These are phyloP conservation scores for Drosophila quasianomalipes DNA, from an alignment of 2,888 invertebrate genomes.

Conservation along the genomic window DNA sequence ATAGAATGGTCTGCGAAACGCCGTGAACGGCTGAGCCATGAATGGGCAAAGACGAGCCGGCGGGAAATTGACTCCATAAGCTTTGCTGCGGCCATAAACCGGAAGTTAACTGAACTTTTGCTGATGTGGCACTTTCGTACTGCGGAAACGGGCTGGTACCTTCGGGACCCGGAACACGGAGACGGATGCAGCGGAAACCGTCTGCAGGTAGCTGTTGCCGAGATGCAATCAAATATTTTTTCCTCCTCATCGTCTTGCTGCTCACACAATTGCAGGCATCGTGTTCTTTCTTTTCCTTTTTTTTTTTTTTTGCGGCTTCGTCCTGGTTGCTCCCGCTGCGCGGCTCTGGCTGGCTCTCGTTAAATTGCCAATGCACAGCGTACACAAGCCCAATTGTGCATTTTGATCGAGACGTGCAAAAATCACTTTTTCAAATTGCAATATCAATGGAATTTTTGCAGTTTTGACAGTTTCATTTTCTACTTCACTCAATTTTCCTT, in stretches of 20 bases:
- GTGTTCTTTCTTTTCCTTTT: not conserved
- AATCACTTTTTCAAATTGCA: constrained; percentile 76
- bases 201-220: too few relatives aligned
- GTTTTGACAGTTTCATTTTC: constrained; percentile 62
- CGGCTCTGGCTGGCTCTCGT: constrained; percentile 55
- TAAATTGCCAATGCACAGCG: too few relatives aligned
- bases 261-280: constrained; percentile 52
- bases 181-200: constrained; percentile 56
- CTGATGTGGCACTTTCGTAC: constrained; percentile 80
- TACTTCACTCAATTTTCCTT: constrained; percentile 5
- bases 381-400: too few relatives aligned
- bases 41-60: constrained; percentile 69
- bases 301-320: constrained; percentile 39
- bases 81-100: constrained; percentile 81
- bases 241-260: constrained; percentile 36
- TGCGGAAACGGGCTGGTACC: constrained; percentile 13
- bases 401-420: constrained; percentile 61
- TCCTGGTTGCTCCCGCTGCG: constrained; percentile 41
- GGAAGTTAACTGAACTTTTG: constrained; percentile 84
- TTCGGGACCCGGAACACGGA: too few relatives aligned
- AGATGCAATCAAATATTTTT: constrained; percentile 82
- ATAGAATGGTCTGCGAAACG: constrained; percentile 82
- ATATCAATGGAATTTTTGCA: constrained; percentile 71
- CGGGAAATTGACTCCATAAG: constrained; percentile 82
- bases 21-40: constrained; percentile 76